phyloP scores from a whole-genome alignment of 2,797 vertebrate genomes.

The Lacerta agilis region DNA sequence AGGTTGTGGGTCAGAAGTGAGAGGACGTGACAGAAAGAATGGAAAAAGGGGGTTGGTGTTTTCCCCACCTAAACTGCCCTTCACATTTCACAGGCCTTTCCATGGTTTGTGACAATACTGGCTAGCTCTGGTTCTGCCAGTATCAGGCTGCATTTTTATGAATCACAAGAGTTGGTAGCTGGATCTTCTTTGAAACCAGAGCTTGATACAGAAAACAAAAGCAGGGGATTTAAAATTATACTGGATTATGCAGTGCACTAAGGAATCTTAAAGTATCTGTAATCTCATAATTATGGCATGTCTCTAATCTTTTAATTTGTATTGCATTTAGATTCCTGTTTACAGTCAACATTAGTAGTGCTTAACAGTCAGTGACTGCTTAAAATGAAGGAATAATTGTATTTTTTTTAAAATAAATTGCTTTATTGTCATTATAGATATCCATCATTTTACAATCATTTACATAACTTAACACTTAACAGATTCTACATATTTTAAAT shows the following conservation, averaged over 20 bases:
- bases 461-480: too few relatives aligned
- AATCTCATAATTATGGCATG: background rate
- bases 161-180: background rate
- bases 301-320: constrained; percentile 35
- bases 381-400: background rate
- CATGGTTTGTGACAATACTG: too few relatives aligned
- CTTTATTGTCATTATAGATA: too few relatives aligned
- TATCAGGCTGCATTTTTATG: background rate
- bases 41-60: too few relatives aligned
- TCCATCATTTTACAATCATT: too few relatives aligned
- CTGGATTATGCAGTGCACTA: constrained; percentile 13
- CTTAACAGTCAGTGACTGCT: background rate
- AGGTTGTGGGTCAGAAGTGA: too few relatives aligned
- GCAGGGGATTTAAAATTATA: background rate
- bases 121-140: background rate
- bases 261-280: background rate
- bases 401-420: too few relatives aligned
- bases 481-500: too few relatives aligned
- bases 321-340: constrained; percentile 14
- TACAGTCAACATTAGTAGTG: constrained; percentile 10
- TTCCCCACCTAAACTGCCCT: background rate
- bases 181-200: constrained; percentile 6
- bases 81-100: background rate
- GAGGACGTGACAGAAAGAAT: too few relatives aligned
- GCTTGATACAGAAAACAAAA: background rate